Conservation (phyloP, 2,888 invertebrate genomes). For the Leptinotarsa tumamoca region DNA sequence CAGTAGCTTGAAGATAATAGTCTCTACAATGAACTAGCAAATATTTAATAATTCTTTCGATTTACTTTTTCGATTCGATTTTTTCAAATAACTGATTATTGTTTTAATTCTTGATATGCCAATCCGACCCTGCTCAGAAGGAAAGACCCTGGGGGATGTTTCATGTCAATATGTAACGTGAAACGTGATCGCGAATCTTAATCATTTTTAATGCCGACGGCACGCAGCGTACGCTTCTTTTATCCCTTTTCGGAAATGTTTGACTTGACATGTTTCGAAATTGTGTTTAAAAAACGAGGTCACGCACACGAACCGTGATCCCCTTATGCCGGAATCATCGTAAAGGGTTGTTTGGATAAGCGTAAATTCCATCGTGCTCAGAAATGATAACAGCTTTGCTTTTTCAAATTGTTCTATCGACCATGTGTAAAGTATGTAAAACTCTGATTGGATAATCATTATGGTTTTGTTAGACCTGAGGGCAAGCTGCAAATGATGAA, state of each 20-base stretch:
- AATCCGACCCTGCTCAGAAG: neutral
- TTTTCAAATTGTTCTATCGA: constrained; percentile 8
- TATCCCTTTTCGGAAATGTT: constrained; percentile 19
- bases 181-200: constrained; percentile 25
- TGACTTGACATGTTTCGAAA: constrained; percentile 20
- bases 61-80: too few relatives aligned
- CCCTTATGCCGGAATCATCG: neutral
- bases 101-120: too few relatives aligned
- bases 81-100: too few relatives aligned
- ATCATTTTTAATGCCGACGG: constrained; percentile 23
- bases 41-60: too few relatives aligned
- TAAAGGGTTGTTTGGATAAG: constrained; percentile 20
- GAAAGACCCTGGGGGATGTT: neutral
- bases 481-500: neutral
- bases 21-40: too few relatives aligned
- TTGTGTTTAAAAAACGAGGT: constrained; percentile 18
- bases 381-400: constrained; percentile 13
- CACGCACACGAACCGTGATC: constrained; percentile 16
- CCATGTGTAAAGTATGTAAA: neutral
- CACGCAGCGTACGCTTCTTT: constrained; percentile 19
- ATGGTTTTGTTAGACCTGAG: neutral
- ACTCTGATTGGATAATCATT: neutral
- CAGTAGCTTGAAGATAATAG: too few relatives aligned
- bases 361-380: constrained; percentile 12
- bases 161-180: constrained; percentile 27